These are phyloP conservation scores for Actinemys pallida DNA, from an alignment of 2,113 vertebrate species.

Conservation along the genomic window DNA sequence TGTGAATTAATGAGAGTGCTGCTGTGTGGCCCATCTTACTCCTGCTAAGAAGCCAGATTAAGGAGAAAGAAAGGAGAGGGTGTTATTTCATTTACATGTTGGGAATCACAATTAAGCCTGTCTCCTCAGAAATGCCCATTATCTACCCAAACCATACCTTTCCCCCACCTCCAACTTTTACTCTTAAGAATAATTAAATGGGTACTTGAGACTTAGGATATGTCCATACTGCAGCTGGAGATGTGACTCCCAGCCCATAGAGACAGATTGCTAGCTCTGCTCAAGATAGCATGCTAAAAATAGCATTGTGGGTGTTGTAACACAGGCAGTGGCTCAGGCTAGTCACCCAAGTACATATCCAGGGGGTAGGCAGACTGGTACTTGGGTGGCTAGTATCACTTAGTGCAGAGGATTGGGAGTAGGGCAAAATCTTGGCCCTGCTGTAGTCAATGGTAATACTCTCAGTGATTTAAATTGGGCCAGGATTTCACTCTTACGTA, in stretches of 20 bases:
- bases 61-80: background rate
- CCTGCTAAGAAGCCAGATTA: background rate
- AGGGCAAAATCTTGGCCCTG: background rate
- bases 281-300: background rate
- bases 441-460: background rate
- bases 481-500: background rate
- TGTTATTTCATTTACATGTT: background rate
- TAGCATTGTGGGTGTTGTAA: background rate
- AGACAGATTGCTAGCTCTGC: background rate
- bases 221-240: background rate
- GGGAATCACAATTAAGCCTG: background rate
- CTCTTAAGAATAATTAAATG: background rate
- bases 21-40: background rate
- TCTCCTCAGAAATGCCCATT: background rate
- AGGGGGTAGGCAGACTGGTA: background rate
- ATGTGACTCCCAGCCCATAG: background rate
- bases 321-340: background rate
- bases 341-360: background rate
- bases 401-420: background rate
- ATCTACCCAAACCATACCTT: rapidly evolving
- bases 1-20: background rate
- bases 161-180: background rate
- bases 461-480: background rate
- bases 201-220: background rate
- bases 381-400: background rate